Evolutionary conservation across 2,113 vertebrate genomes (phyloP).

Genomic region (Grus americana): DNA sequence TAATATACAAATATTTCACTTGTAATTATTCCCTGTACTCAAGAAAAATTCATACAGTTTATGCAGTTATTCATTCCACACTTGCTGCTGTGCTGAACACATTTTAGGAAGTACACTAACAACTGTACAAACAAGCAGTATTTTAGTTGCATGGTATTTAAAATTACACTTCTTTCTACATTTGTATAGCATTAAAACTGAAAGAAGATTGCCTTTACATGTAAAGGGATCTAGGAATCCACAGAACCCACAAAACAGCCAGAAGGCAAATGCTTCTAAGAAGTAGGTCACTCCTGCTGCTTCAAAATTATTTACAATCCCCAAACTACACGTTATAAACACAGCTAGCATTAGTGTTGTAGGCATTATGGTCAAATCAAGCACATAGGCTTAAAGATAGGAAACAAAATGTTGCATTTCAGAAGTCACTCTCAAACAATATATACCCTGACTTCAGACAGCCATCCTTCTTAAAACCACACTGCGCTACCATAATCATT

Average conservation of each 20-base stretch:
- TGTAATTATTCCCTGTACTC: background rate
- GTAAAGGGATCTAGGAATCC: background rate
- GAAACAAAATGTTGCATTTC: background rate
- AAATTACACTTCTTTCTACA: background rate
- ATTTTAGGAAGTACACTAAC: background rate
- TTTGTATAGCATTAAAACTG: background rate
- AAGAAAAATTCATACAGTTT: background rate
- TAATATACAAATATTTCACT: background rate
- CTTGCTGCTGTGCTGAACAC: background rate
- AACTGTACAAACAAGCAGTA: background rate
- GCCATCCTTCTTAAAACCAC: background rate
- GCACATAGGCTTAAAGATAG: background rate
- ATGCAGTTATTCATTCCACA: background rate
- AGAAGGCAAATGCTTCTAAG: constrained; percentile 66
- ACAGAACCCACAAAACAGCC: constrained; percentile 9
- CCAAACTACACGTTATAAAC: background rate
- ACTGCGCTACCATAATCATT: fast-evolving
- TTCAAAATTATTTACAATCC: constrained; percentile 50
- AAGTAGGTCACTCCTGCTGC: constrained; percentile 69
- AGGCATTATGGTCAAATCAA: background rate
- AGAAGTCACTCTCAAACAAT: background rate
- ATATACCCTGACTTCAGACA: fast-evolving
- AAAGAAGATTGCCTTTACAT: background rate
- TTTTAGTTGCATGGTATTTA: background rate
- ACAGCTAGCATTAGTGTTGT: background rate